Percentiles rank a stretch among this genome's conserved stretches.
Conservation (phyloP, 2,113 vertebrate genomes). For the Odontophorus gujanensis region DNA sequence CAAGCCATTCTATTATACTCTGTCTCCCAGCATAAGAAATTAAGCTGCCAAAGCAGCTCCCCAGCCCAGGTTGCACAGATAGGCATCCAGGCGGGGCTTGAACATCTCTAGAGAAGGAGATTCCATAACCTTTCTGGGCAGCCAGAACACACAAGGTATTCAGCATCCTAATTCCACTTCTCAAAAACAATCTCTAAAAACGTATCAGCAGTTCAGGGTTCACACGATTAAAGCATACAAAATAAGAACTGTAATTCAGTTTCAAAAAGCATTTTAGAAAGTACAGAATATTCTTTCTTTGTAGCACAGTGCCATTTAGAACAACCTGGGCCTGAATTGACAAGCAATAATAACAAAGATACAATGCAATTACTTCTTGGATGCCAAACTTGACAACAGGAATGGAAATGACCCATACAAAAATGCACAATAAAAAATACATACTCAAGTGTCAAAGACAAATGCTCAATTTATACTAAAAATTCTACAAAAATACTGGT, state of each 20-base stretch:
- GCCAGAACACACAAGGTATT: not conserved
- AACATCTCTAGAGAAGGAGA: no score
- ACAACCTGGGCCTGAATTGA: rapidly evolving
- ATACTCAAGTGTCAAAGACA: not conserved
- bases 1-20: no score
- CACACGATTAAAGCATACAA: not conserved
- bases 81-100: no score
- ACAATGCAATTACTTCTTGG: not conserved
- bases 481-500: not conserved
- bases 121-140: no score
- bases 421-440: not conserved
- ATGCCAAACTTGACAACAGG: not conserved
- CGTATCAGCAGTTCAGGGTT: not conserved
- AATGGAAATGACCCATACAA: not conserved
- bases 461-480: not conserved
- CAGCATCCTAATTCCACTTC: not conserved
- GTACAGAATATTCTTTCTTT: not conserved
- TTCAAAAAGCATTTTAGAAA: not conserved
- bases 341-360: not conserved
- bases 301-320: not conserved
- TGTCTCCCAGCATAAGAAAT: no score
- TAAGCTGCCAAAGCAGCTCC: no score
- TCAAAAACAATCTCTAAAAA: not conserved
- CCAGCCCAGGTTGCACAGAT: no score
- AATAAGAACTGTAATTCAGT: not conserved